Evolutionary conservation across 2,113 vertebrate genomes (phyloP), one percentile per base, ranked within the genome.

Genomic region (Rafetus swinhoei): DNA sequence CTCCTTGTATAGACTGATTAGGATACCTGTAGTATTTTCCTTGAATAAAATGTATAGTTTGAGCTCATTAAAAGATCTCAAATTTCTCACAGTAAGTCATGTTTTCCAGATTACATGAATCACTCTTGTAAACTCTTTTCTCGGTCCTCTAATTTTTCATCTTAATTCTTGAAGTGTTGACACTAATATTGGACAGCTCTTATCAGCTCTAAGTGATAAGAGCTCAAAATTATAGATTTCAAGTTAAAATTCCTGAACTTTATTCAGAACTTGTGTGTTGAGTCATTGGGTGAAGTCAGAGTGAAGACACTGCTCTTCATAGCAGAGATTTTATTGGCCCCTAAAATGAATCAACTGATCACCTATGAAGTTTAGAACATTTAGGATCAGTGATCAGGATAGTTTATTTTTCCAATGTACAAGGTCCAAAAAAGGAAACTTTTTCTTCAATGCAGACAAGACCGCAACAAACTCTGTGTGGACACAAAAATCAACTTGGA

Each of bases 301-400:
- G 74, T 19, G 4, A 60, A 81, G 29, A 87, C 52, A 52, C 14
- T 1, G 7, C 1, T 0, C 0, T 54, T 24, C 39, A n/a, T 32
- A 5, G 18, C 27, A 69, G 50, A 29, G 4, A 76, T 1, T 6
- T 14, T 3, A 35, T 0, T 12, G 0, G 15, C 87, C 52, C 45
- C 3, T 5, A 50, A 32, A 77, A 77, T 22, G 65, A 56, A 22
- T 59, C 79, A 32, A 16, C 82, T 18, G 3, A 77, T 62, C 32
- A 65, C 29, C 15, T 18, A 29, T 32, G 32, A 65, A 32, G 6
- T 65, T 65, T 65, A n/a, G 29, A n/a, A 65, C 27, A n/a, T n/a
- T 65, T 65, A 65, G 29, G 32, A 65, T 16, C 62, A 65, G 21
- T 45, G 21, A 76, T 76, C 72, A 76, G 21, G n/a, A 76, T 24